A percentile compares a stretch with the other conserved stretches of the same genome.
phyloP scores from a whole-genome alignment of 1,140 invertebrate species.

The Zaprionus tsacasi region DNA sequence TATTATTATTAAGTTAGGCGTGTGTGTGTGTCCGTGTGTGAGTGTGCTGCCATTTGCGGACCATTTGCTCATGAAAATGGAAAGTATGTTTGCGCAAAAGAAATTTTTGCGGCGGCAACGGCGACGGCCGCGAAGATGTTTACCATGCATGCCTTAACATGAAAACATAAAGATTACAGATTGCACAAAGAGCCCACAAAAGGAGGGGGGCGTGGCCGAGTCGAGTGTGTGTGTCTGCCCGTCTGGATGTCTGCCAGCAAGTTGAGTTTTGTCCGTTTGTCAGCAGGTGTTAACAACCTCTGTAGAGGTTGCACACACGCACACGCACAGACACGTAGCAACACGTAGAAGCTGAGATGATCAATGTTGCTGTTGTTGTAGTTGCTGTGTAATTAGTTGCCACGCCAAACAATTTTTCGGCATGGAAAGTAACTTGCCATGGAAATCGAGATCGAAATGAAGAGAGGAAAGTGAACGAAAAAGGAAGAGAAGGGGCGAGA shows the following conservation, averaged over 20 bases:
- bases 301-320: constrained; percentile 1
- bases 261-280: constrained; percentile 8
- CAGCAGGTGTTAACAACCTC: constrained; percentile 45
- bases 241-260: not conserved
- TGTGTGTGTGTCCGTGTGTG: constrained; percentile 24
- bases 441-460: constrained; percentile 10
- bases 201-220: constrained; percentile 6
- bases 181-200: constrained; percentile 1
- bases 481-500: not conserved
- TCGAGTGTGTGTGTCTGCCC: constrained; percentile 4
- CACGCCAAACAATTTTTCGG: constrained; percentile 66
- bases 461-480: not conserved
- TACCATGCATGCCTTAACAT: constrained; percentile 80
- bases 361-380: constrained; percentile 25
- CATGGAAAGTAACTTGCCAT: constrained; percentile 66
- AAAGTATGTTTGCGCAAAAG: constrained; percentile 73
- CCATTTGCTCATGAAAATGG: constrained; percentile 74
- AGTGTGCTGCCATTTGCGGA: constrained; percentile 58
- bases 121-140: constrained; percentile 46
- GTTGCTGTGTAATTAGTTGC: constrained; percentile 61
- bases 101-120: constrained; percentile 59
- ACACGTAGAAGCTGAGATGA: constrained; percentile 16
- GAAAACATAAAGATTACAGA: constrained; percentile 54
- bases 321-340: constrained; percentile 7
- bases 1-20: constrained; percentile 34